phyloP scores from a whole-genome alignment of 1,140 invertebrate species.

The Drosophila punjabiensis region DNA sequence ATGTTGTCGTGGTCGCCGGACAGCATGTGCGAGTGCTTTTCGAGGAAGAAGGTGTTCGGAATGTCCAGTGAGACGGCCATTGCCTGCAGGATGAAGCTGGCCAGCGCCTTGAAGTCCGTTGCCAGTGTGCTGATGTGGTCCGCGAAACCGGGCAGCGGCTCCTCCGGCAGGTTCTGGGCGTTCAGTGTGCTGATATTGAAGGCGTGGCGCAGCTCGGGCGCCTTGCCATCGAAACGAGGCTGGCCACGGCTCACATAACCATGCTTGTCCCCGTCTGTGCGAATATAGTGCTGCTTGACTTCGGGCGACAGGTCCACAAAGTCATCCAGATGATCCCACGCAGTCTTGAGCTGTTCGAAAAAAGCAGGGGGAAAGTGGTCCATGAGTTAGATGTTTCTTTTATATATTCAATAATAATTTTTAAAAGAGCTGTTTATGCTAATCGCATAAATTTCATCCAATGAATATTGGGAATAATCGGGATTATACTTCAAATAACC shows the following conservation, averaged over 20 bases:
- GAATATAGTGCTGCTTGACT: slow-evolving; percentile 87
- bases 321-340: slow-evolving; percentile 88
- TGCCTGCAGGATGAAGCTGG: slow-evolving; percentile 88
- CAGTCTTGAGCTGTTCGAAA: slow-evolving; percentile 87
- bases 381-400: not conserved
- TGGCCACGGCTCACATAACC: slow-evolving; percentile 88
- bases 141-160: slow-evolving; percentile 88
- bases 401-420: slow-evolving; percentile 34
- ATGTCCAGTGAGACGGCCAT: slow-evolving; percentile 87
- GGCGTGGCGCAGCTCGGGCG: slow-evolving; percentile 88
- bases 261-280: slow-evolving; percentile 87
- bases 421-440: not conserved
- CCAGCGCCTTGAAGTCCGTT: slow-evolving; percentile 89
- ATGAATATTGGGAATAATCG: not conserved
- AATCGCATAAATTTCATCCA: not conserved
- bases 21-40: slow-evolving; percentile 89
- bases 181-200: slow-evolving; percentile 89
- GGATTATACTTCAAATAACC: not conserved
- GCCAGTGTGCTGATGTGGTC: slow-evolving; percentile 88
- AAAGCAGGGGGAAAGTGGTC: not conserved
- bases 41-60: slow-evolving; percentile 86
- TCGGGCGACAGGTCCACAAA: slow-evolving; percentile 89
- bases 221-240: slow-evolving; percentile 87
- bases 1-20: slow-evolving; percentile 87
- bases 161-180: slow-evolving; percentile 88